Evolutionary conservation across 1,140 invertebrate genomes (phyloP), one percentile per base, ranked within the genome.

Genomic region (Meloidogyne floridensis): DNA sequence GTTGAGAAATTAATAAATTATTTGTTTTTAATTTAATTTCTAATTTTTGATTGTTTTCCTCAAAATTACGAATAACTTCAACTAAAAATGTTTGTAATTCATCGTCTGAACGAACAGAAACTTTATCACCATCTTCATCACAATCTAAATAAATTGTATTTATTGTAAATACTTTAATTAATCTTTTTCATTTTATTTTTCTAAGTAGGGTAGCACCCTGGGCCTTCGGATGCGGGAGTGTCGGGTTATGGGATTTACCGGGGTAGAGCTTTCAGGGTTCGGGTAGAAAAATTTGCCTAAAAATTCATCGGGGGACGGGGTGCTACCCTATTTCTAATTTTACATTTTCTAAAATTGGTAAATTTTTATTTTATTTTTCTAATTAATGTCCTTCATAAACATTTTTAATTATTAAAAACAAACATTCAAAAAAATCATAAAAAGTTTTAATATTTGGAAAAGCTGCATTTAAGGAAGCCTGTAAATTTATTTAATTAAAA

Each of bases 61-160:
- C 47, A 83, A 9, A 20, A 69, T 54, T 75, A 76, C 53, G 18
- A 59, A 43, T 53, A 42, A 71, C 18, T 43, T 43, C 47, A 72
- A 71, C 42, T 32, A 87, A 43, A 65, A 87, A 72, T 9, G 81
- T 73, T 47, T 83, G 51, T 11, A 87, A 53, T 69, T 89, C 87
- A 13, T 88, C 86, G 65, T 87, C 87, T 13, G 78, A 87, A n/a
- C 87, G 81, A 13, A 87, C 86, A n/a, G 84, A 51, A 20, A 88
- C 72, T 69, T 7, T 13, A 72, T 89, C 87, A 9, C 83, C 87
- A 51, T 87, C 86, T 53, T 87, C 87, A 72, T 89, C 87, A 9
- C 80, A 81, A 74, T 89, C 87, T 87, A 47, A 47, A 47, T 47
- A 47, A 47, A 32, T 32, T 32, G 2, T 32, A 32, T 32, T 32